Evolutionary conservation across 2,888 invertebrate genomes (phyloP).

Genomic region (Pimpla rufipes): DNA sequence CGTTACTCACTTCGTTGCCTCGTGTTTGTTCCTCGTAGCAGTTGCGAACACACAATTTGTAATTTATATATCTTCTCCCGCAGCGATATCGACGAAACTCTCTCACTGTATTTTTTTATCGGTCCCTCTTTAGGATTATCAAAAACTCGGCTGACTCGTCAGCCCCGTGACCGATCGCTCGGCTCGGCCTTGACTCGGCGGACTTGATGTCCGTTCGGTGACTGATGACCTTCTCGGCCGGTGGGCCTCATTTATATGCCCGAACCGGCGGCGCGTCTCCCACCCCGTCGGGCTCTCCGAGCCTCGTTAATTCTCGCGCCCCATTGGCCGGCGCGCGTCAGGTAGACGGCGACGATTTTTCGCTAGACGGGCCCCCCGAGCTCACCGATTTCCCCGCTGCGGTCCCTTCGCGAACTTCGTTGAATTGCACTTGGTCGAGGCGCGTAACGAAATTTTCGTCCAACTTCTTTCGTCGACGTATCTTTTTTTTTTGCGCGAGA

Average conservation of each 20-base stretch:
- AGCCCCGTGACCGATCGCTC: slow-evolving; percentile 7
- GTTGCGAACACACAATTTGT: slow-evolving; percentile 26
- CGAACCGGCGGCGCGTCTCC: slow-evolving; percentile 38
- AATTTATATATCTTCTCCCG: slow-evolving; percentile 3
- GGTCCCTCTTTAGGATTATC: not conserved
- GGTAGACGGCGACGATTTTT: slow-evolving; percentile 58
- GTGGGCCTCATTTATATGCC: slow-evolving; percentile 68
- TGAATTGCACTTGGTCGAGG: not conserved
- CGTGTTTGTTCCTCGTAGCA: slow-evolving; percentile 5
- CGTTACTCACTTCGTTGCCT: not conserved
- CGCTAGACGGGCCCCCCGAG: too few species aligned
- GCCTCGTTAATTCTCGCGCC: slow-evolving; percentile 58
- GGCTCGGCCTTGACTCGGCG: slow-evolving; percentile 29
- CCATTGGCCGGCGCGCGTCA: slow-evolving; percentile 59
- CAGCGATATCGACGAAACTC: slow-evolving; percentile 14
- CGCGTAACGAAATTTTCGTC: not conserved
- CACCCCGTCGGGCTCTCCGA: slow-evolving; percentile 39
- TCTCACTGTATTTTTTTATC: slow-evolving; percentile 21
- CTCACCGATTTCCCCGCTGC: not conserved
- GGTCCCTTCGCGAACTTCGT: not conserved
- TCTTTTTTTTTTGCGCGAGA: slow-evolving; percentile 33
- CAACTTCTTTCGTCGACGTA: not conserved
- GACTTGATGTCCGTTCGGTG: slow-evolving; percentile 62
- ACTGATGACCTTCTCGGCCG: slow-evolving; percentile 70
- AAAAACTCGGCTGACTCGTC: not conserved